Base-by-base conservation (phyloP, 2,113 vertebrate genomes). In the Callocephalon fimbriatum region DNA sequence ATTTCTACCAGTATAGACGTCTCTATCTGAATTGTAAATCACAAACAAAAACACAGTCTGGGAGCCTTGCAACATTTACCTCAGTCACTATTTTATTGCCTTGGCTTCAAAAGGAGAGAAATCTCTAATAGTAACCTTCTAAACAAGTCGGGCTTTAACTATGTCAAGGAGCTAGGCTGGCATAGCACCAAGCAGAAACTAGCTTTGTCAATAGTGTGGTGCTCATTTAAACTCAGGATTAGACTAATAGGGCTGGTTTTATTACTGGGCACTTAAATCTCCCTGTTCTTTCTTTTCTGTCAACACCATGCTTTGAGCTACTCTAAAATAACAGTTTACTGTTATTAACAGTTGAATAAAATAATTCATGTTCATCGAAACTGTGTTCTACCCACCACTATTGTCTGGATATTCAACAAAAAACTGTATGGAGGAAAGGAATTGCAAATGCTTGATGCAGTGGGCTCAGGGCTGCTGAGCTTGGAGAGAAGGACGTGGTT, bases 41-140 rank as follows among this genome's bases (percentile, higher is more conserved):
- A 78, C 67, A 70, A 85, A 48, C 22, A 70, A 88, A 88, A 95
- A 65, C 78, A 79, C 59, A 75, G 48, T 58, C 58, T 72, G 37
- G 5, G 21, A 75, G 21, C 44, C 38, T 90, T 59, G 16, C 23
- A 79, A 45, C 32, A 8, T 65, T 65, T 45, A 63, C 35, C 19
- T 95, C 59, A 37, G n/a, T 32, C n/a, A 45, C 32, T 68, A 19
- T 48, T 88, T 66, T 92, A 32, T 42, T 87, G 27, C 51, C 42
- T 81, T 42, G 47, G 32, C 66, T 92, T 73, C 63, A 70, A 58
- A 67, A 91, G 68, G 23, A 26, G 6, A 88, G 68, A 88, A 78
- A 66, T 76, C n/a, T 85, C 75, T 81, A 78, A 67, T 40, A 96
- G 91, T 48, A 92, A 84, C 20, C 31, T 42, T 81, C 44, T 29